Evolutionary conservation across 1,140 invertebrate genomes (phyloP).

Genomic region (Rhyacophila brunnea): DNA sequence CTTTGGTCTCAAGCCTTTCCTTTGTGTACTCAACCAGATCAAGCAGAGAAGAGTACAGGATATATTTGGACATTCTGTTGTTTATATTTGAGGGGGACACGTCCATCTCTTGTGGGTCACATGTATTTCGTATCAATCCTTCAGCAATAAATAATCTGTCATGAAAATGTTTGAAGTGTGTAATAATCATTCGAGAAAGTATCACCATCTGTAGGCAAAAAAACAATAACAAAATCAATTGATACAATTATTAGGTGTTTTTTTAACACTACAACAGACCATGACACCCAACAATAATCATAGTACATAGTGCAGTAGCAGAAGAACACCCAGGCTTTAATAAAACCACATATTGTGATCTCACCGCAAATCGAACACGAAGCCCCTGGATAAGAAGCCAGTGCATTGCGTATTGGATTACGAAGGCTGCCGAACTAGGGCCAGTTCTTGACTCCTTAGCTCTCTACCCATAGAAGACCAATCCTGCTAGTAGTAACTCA

Average conservation of each 20-base stretch:
- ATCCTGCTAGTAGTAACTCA: too few species aligned
- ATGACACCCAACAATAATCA: neutral
- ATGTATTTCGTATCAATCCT: conserved; percentile 4
- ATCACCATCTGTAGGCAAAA: neutral
- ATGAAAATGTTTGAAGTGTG: conserved; percentile 13
- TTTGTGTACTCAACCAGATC: conserved; percentile 7
- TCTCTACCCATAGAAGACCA: too few species aligned
- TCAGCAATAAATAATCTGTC: conserved; percentile 8
- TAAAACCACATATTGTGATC: neutral
- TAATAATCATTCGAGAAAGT: neutral
- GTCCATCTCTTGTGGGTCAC: conserved; percentile 8
- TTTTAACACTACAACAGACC: too few species aligned
- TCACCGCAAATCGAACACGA: neutral
- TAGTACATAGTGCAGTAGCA: neutral
- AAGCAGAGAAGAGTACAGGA: conserved; percentile 3
- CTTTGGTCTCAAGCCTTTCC: neutral
- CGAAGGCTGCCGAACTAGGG: too few species aligned
- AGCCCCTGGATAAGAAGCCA: neutral
- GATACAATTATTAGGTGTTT: neutral
- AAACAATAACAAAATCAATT: neutral
- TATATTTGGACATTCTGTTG: conserved; percentile 4
- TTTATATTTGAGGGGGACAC: neutral
- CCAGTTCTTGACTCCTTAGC: too few species aligned
- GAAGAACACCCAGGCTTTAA: neutral
- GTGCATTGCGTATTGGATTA: neutral